Evolutionary conservation across 92 coral and sea anemone genomes (phyloP), one percentile per base, ranked within the genome.

Genomic region (Nematostella vectensis): DNA sequence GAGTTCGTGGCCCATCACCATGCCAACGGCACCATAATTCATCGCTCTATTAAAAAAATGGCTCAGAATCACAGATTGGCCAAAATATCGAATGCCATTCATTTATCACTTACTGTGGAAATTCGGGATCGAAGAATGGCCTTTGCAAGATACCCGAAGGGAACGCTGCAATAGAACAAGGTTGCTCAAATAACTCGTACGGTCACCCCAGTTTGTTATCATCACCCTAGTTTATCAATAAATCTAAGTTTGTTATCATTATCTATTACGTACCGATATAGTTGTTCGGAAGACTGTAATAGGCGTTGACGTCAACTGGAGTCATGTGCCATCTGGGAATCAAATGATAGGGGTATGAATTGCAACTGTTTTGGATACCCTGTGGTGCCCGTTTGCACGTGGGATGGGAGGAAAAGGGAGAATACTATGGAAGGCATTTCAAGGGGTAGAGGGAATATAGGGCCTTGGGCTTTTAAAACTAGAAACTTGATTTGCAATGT

Each of bases 1-100:
- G 26, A 86, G 53, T 68, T 91, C 98, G 66, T 91, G 98, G 22
- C 96, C 98, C 98, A 91, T 91, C 6, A 91, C 75, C 36, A 87
- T 87, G 3, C 98, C 98, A 50, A 91, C 81, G 26, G 91, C 98
- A 33, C 98, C 98, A 57, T 81, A 91, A 50, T 91, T 91, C 25
- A 91, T 73, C 24, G 95, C 80, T 62, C 98, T 91, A 24, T 31
- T 23, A 33, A 1, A 28, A 48, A 47, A n/a, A n/a, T n/a, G n/a
- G n/a, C n/a, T n/a, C n/a, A n/a, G n/a, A n/a, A 25, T 20, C 4
- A 36, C 42, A 36, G 9, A 36, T 36, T 36, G 42, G 42, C 8
- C 8, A 15, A 8, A 36, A 36, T 8, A 36, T 36, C 9, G 15
- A 8, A 36, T 36, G 15, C 42, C 42, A 36, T n/a, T n/a, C n/a